These are phyloP conservation scores for Pipistrellus kuhlii DNA, from an alignment of 2,797 vertebrate species.

Conservation along the genomic window DNA sequence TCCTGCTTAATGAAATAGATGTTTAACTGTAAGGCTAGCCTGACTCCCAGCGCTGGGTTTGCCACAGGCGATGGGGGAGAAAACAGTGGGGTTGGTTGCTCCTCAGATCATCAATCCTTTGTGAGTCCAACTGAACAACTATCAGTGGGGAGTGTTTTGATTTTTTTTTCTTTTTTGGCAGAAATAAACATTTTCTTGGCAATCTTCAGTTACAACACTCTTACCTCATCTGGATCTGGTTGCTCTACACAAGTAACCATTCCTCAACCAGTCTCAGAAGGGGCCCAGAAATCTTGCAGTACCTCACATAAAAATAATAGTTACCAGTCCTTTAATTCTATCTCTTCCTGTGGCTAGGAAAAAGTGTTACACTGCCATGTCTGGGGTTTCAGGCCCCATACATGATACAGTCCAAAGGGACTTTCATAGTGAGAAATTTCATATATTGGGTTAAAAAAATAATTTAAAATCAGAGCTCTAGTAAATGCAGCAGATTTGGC, in stretches of 20 bases:
- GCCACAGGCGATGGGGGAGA: neutral
- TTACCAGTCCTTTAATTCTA: neutral
- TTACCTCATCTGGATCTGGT: neutral
- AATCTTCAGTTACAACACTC: neutral
- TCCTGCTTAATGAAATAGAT: neutral
- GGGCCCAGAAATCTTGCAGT: neutral
- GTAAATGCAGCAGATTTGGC: neutral
- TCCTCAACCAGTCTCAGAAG: neutral
- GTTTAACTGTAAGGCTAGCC: neutral
- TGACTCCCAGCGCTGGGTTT: neutral
- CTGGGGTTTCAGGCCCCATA: neutral
- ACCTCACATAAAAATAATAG: neutral
- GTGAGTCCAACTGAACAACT: neutral
- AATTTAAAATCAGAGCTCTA: neutral
- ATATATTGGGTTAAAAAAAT: neutral
- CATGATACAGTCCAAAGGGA: neutral
- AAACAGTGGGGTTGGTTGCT: neutral
- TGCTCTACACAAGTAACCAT: slow-evolving; percentile 13
- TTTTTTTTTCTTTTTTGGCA: neutral
- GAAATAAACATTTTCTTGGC: neutral
- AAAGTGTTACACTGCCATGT: neutral
- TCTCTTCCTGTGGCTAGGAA: neutral
- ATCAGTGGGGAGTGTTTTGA: neutral
- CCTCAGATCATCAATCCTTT: neutral
- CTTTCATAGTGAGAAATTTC: neutral